Base-by-base conservation (phyloP, 2,797 vertebrate genomes). In the Danio kyathit region DNA sequence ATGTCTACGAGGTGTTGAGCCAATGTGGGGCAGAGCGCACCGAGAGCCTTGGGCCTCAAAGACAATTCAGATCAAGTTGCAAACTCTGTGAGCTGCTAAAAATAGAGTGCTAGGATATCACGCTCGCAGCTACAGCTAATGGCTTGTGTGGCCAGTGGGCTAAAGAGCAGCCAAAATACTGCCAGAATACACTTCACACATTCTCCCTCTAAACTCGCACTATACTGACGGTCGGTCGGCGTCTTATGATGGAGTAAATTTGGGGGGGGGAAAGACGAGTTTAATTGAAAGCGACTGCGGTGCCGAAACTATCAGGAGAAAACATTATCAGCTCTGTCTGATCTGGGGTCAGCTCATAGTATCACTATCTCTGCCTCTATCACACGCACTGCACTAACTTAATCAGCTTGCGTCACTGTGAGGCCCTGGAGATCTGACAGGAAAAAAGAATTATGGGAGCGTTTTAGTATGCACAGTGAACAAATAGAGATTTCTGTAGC, bases 1-100 rank as follows among this genome's bases (percentile, higher is more conserved):
- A 73, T 29, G 59, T 74, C 70, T 74, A 38, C 13, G 49, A 80
- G 70, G 69, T 74, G 78, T 65, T 57, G 51, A 80, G 70, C 60
- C 60, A 74, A 65, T 73, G 78, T 80, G 70, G 70, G 78, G 19
- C 70, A 82, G 79, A 61, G 51, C 78, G 66, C 84, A 77, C 86
- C 81, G 89, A 82, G 80, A 82, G 85, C 89, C 85, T 89, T 82
- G 88, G 88, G 90, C 84, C 89, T 89, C 89, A 84, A 89, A 92
- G 89, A 94, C 93, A 93, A 93, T 93, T 91, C 88, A 72, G 93
- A 93, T 95, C 93, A 92, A 92, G 94, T 95, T 95, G 90, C 94
- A 94, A 91, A 93, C 92, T 92, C 90, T 90, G 92, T 92, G 92
- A 90, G 85, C 88, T 46, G 82, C 94, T 94, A 95, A 89, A 94